Evolutionary conservation across 2,113 vertebrate species (phyloP), one percentile per base, ranked within the genome.

Genomic region (Elaphurus davidianus): DNA sequence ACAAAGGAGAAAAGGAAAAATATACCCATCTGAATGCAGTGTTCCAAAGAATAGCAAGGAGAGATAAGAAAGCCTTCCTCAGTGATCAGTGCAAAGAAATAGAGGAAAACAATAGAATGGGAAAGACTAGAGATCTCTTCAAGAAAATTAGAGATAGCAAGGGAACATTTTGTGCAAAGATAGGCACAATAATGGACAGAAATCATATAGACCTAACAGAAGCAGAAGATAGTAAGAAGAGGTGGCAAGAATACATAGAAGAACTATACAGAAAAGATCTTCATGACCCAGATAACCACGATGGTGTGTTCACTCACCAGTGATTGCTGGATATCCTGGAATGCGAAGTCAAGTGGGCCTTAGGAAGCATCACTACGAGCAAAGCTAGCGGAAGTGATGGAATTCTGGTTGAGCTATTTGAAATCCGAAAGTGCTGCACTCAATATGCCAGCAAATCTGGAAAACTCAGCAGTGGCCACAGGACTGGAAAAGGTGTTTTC

Each of bases 311-410:
- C 33, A n/a, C 7, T 67, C 33, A n/a, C 16, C 62, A 50, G 47
- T 50, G 47, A 50, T 50, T 50, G 47, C 16, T 33, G 9, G 33
- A 67, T 7, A 67, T 67, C 62, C 62, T 67, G 16, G 33, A 67
- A 67, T 67, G 7, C 0, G 16, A 67, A 67, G 62, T 67, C 16
- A 67, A 67, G 33, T 67, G 33, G 62, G 62, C 7, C 33, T n/a
- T n/a, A 67, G 7, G 7, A 67, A 67, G 7, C 62, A 67, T n/a
- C 7, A 9, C 62, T 67, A n/a, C 0, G 0, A 67, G 1, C 15
- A n/a, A 64, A 67, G 33, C 62, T 67, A 67, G 33, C n/a, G 33
- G 62, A n/a, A 1, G 62, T n/a, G 7, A 17, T 64, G 62, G 62
- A 64, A 64, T 64, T 64, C 16, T 7, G n/a, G 33, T n/a, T n/a